Base-by-base conservation (phyloP, 1,140 invertebrate genomes). In the Drosophila nebulosa region DNA sequence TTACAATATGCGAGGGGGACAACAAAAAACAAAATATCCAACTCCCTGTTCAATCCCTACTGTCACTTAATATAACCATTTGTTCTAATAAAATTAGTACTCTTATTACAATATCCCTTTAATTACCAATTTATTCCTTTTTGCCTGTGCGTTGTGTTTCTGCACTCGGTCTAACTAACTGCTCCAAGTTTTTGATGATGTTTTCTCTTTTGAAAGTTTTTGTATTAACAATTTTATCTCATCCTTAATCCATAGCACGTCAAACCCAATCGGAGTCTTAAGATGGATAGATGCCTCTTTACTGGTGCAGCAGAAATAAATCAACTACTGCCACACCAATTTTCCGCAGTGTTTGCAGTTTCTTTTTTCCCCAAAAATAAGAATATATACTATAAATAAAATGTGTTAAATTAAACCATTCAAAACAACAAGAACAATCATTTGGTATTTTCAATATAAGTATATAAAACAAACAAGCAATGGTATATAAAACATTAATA, bases 241-340 rank as follows among this genome's bases (percentile, higher is more conserved):
- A n/a, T n/a, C 14, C 35, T 39, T 64, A 70, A 18, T 7, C 27
- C 46, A 39, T 39, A 86, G 83, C 83, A 1, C 83, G 83, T 51
- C 65, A 86, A 67, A 35, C 18, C 18, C 60, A 64, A 12, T 57
- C 67, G 61, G 78, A 86, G 62, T 66, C 81, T 51, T 84, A 85
- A 21, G 39, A 46, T 46, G 39, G 16, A 21, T 42, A 3, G 60
- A 77, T 18, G 78, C 59, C 53, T 35, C 55, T 58, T 18, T 64
- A 52, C 30, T 59, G 22, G 58, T 27, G 22, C 52, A 65, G 30
- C 58, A 30, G 21, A 32, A 71, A n/a, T 46, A 22, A n/a, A 32
- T 12, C 22, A 63, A 27, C 56, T 14, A 56, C 50, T 52, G 50
- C 52, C 24, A 30, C n/a, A 69, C 30, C 30, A 57, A 55, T 56